Evolutionary conservation across 2,888 invertebrate species (phyloP), one percentile per base, ranked within the genome.

Genomic region (Norana najaformis): DNA sequence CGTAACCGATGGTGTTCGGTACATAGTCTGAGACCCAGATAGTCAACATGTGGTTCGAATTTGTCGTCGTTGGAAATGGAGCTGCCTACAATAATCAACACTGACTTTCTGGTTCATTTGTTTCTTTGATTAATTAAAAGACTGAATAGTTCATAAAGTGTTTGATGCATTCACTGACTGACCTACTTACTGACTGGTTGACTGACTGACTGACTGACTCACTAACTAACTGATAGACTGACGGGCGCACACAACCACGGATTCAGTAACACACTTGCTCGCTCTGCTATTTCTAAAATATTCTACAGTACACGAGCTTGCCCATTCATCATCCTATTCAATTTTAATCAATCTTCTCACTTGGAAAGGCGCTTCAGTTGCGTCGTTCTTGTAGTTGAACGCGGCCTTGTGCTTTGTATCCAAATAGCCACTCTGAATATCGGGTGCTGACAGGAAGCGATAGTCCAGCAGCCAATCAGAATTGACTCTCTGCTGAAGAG

Each of bases 1-100:
- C 97, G 90, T 97, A 41, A 23, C 83, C 83, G 3, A 47, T 41
- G 30, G 83, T 83, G 41, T 83, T 41, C 82, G 83, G 89, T 23
- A 88, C 39, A n/a, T 69, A 69, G 69, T 69, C 69, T 30, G 69
- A 69, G 69, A 69, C n/a, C 30, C 69, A 69, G 2, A 69, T 30
- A n/a, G 30, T 69, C 69, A 69, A 0, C 69, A 69, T 69, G 30
- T n/a, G 30, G 69, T 69, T n/a, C 8, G 69, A 5, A n/a, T 30
- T n/a, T 13, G n/a, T 30, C 11, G 3, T 85, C 20, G 35, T 37
- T 35, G 85, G 85, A 85, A 85, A 36, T n/a, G 69, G n/a, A 8
- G 3, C 69, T 5, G 69, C 69, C 69, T 69, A 69, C 69, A 69
- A 69, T 23, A 23, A n/a, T 4, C 2, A 53, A 36, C 23, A 85